phyloP scores from a whole-genome alignment of 23 tunicate genomes.

The Ciona savignyi region DNA sequence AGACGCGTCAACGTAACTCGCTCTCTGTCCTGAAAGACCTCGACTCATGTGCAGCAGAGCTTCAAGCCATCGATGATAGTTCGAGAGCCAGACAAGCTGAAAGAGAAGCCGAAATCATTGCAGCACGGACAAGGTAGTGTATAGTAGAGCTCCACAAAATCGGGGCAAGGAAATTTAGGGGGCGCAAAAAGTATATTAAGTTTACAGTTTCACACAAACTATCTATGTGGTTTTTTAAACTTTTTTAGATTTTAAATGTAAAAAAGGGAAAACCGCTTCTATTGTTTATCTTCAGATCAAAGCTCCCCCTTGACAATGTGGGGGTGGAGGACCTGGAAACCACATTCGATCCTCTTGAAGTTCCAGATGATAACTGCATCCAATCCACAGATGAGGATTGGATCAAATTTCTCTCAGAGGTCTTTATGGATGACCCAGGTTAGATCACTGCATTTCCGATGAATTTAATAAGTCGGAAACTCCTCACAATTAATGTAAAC shows the following conservation, averaged over 20 bases:
- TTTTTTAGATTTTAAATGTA: too few species aligned
- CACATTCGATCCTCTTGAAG: conserved; percentile 83
- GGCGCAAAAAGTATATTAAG: too few species aligned
- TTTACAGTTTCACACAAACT: too few species aligned
- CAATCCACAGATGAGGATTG: conserved; percentile 69
- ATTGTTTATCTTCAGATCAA: too few species aligned
- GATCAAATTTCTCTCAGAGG: conserved; percentile 73
- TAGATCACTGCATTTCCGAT: too few species aligned
- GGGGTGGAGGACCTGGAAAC: conserved; percentile 63
- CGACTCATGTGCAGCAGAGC: conserved; percentile 12
- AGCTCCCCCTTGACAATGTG: conserved; percentile 54
- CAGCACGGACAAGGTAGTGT: conserved; percentile 39
- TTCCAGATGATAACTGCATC: conserved; percentile 50
- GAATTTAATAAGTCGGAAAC: too few species aligned
- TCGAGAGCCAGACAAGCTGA: not conserved
- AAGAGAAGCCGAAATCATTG: conserved; percentile 32
- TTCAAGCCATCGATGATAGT: conserved; percentile 19
- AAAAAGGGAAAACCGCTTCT: too few species aligned
- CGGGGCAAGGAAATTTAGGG: too few species aligned
- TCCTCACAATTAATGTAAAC: too few species aligned
- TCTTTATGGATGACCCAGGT: conserved; percentile 45
- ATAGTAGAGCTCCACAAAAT: too few species aligned
- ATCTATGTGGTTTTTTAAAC: too few species aligned
- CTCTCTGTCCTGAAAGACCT: conserved; percentile 6
- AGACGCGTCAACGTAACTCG: conserved; percentile 5